Evolutionary conservation across 2,888 invertebrate genomes (phyloP).

Genomic region (Nezara viridula): DNA sequence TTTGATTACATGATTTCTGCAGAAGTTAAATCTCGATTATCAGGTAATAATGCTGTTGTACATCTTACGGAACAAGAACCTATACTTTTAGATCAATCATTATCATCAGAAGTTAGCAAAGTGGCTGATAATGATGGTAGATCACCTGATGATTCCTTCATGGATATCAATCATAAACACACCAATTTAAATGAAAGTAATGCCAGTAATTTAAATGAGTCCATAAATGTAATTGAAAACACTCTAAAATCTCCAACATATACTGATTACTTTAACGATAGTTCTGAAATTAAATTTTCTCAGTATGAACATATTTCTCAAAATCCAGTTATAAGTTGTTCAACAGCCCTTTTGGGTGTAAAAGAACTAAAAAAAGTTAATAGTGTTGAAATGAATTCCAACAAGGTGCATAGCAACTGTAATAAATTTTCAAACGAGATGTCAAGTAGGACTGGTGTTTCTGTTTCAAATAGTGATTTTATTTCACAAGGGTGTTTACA

Average conservation of each 20-base stretch:
- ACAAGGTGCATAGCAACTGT: neutral
- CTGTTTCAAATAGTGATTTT: neutral
- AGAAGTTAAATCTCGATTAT: neutral
- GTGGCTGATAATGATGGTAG: neutral
- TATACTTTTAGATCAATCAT: neutral
- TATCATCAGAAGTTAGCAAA: neutral
- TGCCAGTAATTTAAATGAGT: neutral
- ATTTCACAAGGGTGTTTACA: neutral
- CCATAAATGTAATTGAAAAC: neutral
- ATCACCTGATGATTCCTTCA: neutral
- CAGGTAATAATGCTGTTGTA: neutral
- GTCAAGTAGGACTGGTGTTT: neutral
- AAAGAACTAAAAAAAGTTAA: neutral
- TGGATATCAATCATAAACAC: neutral
- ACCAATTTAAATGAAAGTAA: neutral
- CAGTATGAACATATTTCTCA: neutral
- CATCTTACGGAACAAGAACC: neutral
- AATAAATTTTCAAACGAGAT: neutral
- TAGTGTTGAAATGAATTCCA: neutral
- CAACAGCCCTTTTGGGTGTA: neutral
- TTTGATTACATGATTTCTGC: slow-evolving; percentile 37
- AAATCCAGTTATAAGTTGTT: neutral
- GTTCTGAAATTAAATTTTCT: neutral
- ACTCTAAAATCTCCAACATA: neutral
- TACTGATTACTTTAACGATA: neutral